phyloP scores from a whole-genome alignment of 2,113 vertebrate species.

The Baryphthengus martii region DNA sequence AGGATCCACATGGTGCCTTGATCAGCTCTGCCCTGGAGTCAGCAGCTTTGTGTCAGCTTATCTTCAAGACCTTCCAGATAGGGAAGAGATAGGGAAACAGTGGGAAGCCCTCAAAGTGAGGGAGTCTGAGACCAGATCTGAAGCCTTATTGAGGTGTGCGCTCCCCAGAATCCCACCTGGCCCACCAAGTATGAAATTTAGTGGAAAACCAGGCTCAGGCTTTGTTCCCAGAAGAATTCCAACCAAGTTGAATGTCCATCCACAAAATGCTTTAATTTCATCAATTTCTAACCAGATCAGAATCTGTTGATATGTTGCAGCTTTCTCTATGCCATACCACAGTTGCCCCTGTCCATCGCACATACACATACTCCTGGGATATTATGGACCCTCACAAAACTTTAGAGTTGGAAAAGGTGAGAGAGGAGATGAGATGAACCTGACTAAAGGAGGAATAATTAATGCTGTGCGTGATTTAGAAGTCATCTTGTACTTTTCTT shows the following conservation, averaged over 20 bases:
- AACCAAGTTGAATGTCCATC: background rate
- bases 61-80: background rate
- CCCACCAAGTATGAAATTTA: background rate
- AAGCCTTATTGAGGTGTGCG: background rate
- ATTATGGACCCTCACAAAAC: background rate
- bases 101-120: background rate
- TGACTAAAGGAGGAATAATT: background rate
- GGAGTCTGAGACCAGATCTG: accelerated
- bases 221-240: background rate
- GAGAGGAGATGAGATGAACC: background rate
- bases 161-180: background rate
- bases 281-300: background rate
- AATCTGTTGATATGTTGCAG: background rate
- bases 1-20: background rate
- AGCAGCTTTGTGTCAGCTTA: background rate
- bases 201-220: background rate
- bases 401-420: background rate
- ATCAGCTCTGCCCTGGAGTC: background rate
- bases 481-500: background rate
- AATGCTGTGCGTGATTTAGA: background rate
- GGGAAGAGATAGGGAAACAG: background rate
- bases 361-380: accelerated
- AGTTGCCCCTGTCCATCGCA: background rate
- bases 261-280: background rate
- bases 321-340: background rate